Conservation (phyloP, 2,888 invertebrate genomes). For the Bimastos eiseni region DNA sequence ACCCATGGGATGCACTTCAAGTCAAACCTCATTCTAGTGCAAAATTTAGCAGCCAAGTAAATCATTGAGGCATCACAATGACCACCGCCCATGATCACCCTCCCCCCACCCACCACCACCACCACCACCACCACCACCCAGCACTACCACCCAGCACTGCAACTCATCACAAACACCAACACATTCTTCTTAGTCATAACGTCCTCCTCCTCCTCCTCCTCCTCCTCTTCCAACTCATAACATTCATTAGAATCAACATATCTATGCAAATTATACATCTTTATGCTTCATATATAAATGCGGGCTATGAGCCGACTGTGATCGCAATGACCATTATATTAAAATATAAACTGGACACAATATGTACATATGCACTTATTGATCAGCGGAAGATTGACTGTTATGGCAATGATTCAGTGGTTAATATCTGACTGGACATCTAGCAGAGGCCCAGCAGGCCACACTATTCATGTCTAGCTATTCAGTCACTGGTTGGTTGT, state of each 20-base stretch:
- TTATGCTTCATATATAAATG: background rate
- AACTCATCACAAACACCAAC: background rate
- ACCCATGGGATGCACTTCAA: background rate
- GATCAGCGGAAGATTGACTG: background rate
- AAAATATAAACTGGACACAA: background rate
- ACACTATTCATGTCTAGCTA: background rate
- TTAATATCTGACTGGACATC: background rate
- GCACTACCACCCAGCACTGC: background rate
- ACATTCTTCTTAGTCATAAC: background rate
- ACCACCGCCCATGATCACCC: background rate
- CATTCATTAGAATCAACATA: background rate
- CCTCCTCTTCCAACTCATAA: background rate
- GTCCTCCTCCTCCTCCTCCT: background rate
- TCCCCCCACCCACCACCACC: background rate
- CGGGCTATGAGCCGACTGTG: background rate
- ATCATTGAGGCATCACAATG: background rate
- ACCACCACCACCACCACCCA: background rate
- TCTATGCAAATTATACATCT: background rate
- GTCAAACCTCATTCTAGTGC: constrained; percentile 3
- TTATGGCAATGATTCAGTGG: background rate
- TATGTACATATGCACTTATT: background rate
- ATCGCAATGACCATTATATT: background rate
- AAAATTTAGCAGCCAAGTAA: background rate
- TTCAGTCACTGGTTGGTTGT: background rate
- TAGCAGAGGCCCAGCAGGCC: background rate